phyloP scores from a whole-genome alignment of 2,888 invertebrate genomes.

The Ornithoptera alexandrae region DNA sequence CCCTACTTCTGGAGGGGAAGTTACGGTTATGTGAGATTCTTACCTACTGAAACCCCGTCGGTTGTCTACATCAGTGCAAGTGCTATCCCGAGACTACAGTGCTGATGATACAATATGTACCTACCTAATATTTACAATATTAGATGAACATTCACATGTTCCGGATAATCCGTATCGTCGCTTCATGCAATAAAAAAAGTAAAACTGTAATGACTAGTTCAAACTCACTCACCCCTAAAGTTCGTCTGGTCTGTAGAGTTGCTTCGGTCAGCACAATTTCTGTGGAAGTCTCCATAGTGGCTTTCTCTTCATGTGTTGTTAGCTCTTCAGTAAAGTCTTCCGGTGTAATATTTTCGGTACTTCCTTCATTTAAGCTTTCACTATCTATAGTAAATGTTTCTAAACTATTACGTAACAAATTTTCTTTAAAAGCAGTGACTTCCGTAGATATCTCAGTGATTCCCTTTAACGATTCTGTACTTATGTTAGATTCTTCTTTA shows the following conservation, averaged over 20 bases:
- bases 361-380: not conserved
- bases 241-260: conserved; percentile 37
- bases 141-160: too few relatives aligned
- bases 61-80: too few relatives aligned
- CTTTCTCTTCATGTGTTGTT: conserved; percentile 10
- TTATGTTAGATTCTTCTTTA: not conserved
- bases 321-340: conserved; percentile 4
- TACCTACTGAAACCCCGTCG: too few relatives aligned
- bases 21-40: too few relatives aligned
- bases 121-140: too few relatives aligned
- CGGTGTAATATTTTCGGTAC: not conserved
- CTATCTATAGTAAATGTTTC: not conserved
- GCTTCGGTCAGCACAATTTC: not conserved
- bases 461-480: not conserved
- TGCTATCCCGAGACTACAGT: too few relatives aligned
- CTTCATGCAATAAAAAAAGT: not conserved
- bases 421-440: not conserved
- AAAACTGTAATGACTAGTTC: not conserved
- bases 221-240: conserved; percentile 44
- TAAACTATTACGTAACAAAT: not conserved
- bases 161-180: too few relatives aligned
- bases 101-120: too few relatives aligned
- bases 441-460: not conserved
- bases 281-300: conserved; percentile 18
- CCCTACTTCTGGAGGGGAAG: too few relatives aligned